Conservation (phyloP, 1,140 invertebrate species). For the Neodiprion fabricii region DNA sequence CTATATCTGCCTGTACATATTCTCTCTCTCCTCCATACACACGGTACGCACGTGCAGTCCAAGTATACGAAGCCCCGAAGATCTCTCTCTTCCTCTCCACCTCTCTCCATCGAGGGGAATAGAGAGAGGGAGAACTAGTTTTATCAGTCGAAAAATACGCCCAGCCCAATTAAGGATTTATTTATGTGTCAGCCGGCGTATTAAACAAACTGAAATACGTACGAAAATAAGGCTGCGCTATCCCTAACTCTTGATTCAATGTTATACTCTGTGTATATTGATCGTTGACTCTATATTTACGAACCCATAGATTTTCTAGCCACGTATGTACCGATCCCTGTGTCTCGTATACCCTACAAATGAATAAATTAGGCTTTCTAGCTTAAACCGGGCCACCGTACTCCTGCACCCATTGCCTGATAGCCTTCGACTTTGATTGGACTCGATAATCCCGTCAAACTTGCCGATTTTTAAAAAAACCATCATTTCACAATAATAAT, state of each 20-base stretch:
- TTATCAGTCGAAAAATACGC: constrained; percentile 33
- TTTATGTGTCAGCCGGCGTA: constrained; percentile 40
- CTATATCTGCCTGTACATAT: not conserved
- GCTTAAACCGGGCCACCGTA: too few species aligned
- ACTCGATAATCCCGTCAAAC: too few species aligned
- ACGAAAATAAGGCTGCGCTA: not conserved
- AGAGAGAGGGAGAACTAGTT: not conserved
- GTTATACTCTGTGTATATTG: not conserved
- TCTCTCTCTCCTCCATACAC: too few species aligned
- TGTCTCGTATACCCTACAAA: too few species aligned
- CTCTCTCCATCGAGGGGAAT: not conserved
- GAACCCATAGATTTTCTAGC: too few species aligned
- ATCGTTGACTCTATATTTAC: not conserved
- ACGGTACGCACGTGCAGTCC: too few species aligned
- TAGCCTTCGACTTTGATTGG: too few species aligned
- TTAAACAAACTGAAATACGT: constrained; percentile 45
- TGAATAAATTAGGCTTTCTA: too few species aligned
- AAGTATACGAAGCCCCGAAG: not conserved
- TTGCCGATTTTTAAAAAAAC: too few species aligned
- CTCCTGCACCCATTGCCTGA: too few species aligned
- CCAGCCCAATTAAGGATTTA: constrained; percentile 44
- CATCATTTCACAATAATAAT: too few species aligned
- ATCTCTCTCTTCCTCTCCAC: not conserved
- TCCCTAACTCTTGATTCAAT: constrained; percentile 5
- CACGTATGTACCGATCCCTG: too few species aligned